These are phyloP conservation scores for Merops nubicus DNA, from an alignment of 2,113 vertebrate species.

Conservation along the genomic window DNA sequence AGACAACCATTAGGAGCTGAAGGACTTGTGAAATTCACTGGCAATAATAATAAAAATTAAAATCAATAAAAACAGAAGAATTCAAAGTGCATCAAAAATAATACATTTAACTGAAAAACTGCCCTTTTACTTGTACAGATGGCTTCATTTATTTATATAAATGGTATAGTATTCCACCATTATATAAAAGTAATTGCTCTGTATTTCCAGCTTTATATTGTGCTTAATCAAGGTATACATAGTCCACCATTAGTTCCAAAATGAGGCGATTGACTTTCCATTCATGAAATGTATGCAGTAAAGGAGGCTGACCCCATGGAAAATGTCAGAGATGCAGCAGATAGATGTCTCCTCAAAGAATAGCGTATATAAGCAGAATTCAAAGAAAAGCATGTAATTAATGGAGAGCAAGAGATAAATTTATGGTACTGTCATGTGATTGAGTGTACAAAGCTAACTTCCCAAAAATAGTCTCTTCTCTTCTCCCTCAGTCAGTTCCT, in stretches of 20 bases:
- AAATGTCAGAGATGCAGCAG: not conserved
- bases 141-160: not conserved
- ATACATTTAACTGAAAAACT: not conserved
- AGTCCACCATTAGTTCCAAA: not conserved
- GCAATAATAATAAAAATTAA: not conserved
- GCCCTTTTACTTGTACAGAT: not conserved
- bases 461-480: constrained; percentile 2
- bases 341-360: not conserved
- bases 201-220: not conserved
- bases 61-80: not conserved
- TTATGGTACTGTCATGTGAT: not conserved
- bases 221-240: not conserved
- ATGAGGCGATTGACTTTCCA: not conserved
- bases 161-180: not conserved
- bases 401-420: not conserved
- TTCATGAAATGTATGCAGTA: not conserved
- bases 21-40: not conserved
- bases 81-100: not conserved
- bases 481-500: constrained; percentile 12
- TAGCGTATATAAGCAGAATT: not conserved
- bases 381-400: not conserved
- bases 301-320: not conserved
- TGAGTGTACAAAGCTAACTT: not conserved
- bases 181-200: not conserved
- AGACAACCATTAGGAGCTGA: not conserved